Percentiles rank a stretch among this genome's conserved stretches.
phyloP scores from a whole-genome alignment of 2,888 invertebrate species.

The Cephonodes hylas region DNA sequence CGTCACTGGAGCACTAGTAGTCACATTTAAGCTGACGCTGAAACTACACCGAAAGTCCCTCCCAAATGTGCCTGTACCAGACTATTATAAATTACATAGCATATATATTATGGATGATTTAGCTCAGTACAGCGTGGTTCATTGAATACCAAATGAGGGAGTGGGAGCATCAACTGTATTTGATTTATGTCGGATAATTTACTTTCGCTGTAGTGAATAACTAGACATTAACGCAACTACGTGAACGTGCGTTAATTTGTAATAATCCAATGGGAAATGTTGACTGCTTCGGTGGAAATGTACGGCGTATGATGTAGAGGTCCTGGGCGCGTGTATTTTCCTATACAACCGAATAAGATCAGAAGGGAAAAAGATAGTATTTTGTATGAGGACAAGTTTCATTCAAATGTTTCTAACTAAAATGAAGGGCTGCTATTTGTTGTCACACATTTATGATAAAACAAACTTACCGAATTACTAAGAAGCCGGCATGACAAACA shows the following conservation, averaged over 20 bases:
- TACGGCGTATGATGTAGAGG: no score
- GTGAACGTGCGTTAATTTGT: neutral
- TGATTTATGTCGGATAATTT: neutral
- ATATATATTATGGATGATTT: neutral
- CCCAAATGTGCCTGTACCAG: neutral
- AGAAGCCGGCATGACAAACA: no score
- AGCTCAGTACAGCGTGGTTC: neutral
- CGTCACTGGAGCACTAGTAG: neutral
- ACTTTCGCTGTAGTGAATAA: neutral
- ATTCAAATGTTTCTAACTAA: no score
- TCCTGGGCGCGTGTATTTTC: no score
- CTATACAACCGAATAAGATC: no score
- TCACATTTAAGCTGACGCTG: neutral
- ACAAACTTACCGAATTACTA: no score
- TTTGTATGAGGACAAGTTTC: no score
- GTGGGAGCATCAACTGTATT: neutral
- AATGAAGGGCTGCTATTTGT: no score
- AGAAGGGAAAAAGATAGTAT: no score
- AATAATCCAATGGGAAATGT: neutral
- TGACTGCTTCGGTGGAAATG: no score
- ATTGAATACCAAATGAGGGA: neutral
- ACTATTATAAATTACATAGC: conserved; percentile 1
- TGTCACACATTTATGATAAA: no score
- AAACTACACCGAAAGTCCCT: neutral
- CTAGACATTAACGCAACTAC: neutral